These are phyloP conservation scores for Vultur gryphus DNA, from an alignment of 2,797 vertebrate genomes.

Conservation along the genomic window DNA sequence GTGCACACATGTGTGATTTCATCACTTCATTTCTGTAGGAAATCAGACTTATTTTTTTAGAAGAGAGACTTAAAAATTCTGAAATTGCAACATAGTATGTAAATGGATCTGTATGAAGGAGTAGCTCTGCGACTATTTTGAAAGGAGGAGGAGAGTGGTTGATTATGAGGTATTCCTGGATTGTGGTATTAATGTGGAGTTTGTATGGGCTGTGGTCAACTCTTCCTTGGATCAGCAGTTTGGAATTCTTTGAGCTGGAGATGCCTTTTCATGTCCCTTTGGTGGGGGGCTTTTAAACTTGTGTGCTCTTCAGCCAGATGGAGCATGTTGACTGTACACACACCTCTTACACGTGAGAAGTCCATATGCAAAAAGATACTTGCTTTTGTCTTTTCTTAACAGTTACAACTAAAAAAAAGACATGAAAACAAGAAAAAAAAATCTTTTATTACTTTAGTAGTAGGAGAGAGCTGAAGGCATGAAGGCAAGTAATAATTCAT, in stretches of 20 bases:
- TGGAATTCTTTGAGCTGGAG: background rate
- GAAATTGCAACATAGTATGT: background rate
- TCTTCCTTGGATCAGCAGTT: background rate
- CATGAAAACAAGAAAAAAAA: background rate
- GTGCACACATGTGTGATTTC: background rate
- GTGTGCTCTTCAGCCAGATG: background rate
- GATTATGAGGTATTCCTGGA: background rate
- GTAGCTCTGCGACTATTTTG: background rate
- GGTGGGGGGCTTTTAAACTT: background rate
- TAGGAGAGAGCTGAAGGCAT: background rate
- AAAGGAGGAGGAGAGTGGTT: background rate
- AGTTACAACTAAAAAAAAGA: background rate
- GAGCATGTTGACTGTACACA: background rate
- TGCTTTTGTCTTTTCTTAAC: background rate
- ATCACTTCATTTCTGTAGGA: background rate
- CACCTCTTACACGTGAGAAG: background rate
- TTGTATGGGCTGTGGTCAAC: background rate
- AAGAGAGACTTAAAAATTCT: background rate
- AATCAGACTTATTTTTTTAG: background rate
- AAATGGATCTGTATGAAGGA: background rate
- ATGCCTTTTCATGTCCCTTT: background rate
- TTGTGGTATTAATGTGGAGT: background rate
- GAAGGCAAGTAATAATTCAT: background rate
- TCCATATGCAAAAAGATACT: background rate
- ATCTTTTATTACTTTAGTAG: background rate